Evolutionary conservation across 2,797 vertebrate species (phyloP).

Genomic region (Petrocephalus schoutedeni): DNA sequence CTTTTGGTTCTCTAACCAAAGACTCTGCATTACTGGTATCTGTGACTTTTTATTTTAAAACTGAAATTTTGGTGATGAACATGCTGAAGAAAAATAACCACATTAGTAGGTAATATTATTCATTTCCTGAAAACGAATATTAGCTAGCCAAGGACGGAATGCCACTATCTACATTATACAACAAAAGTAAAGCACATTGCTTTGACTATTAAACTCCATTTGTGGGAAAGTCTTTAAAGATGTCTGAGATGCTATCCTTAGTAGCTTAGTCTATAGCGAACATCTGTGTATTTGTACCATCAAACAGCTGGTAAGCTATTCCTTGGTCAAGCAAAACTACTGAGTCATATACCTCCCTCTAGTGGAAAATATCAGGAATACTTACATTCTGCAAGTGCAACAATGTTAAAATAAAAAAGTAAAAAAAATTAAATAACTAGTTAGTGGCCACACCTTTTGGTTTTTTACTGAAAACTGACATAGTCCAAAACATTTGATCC

Average conservation of each 20-base stretch:
- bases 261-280: not conserved
- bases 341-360: slow-evolving; percentile 6
- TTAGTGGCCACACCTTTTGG: not conserved
- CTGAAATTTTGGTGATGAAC: not conserved
- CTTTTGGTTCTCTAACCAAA: not conserved
- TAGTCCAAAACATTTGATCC: not conserved
- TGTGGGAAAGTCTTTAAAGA: not conserved
- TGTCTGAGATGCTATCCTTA: not conserved
- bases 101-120: not conserved
- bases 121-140: not conserved
- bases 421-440: too few relatives aligned
- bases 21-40: not conserved
- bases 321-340: not conserved
- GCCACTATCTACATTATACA: not conserved
- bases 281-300: not conserved
- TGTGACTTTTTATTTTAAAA: not conserved
- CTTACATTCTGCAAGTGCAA: not conserved
- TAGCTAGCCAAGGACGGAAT: not conserved
- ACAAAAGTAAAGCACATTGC: not conserved
- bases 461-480: not conserved
- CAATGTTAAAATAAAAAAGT: not conserved
- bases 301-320: not conserved
- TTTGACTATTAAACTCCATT: not conserved
- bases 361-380: not conserved
- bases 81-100: not conserved